Conservation (phyloP, 2,113 vertebrate species). For the Plecotus auritus region DNA sequence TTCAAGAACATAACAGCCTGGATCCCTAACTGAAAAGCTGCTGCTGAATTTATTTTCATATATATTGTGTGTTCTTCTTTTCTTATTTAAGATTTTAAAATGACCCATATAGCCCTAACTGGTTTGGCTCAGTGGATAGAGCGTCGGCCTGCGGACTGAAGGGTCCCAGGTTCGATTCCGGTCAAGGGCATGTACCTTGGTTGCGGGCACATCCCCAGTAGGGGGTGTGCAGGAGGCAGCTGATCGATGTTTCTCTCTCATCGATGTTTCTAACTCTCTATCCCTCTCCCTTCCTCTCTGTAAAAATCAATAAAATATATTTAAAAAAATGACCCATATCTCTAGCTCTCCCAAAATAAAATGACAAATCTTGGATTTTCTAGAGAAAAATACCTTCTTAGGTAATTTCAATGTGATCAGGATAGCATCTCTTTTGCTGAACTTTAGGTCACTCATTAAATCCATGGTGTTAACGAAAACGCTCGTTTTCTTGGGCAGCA, state of each 20-base stretch:
- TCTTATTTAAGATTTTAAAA: neutral
- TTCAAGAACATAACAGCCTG: neutral
- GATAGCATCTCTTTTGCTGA: neutral
- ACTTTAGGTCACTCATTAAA: neutral
- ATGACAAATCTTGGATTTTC: constrained; percentile 1
- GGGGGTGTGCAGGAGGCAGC: too few relatives aligned
- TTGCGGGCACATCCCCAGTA: too few relatives aligned
- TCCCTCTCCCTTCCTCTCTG: too few relatives aligned
- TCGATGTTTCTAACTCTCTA: too few relatives aligned
- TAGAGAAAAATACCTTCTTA: constrained; percentile 12
- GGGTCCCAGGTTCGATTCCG: too few relatives aligned
- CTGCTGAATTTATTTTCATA: neutral
- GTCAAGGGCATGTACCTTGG: too few relatives aligned
- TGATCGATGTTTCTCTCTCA: too few relatives aligned
- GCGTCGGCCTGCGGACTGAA: too few relatives aligned
- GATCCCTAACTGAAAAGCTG: neutral
- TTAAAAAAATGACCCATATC: neutral
- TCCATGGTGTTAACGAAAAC: neutral
- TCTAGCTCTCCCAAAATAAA: neutral
- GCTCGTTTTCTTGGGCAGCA: constrained; percentile 16
- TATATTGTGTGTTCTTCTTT: neutral
- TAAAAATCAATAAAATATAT: too few relatives aligned
- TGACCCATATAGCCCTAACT: neutral
- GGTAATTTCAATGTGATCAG: neutral
- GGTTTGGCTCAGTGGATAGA: too few relatives aligned